Conservation (phyloP, 1,140 invertebrate genomes). For the Globodera ellingtonae region DNA sequence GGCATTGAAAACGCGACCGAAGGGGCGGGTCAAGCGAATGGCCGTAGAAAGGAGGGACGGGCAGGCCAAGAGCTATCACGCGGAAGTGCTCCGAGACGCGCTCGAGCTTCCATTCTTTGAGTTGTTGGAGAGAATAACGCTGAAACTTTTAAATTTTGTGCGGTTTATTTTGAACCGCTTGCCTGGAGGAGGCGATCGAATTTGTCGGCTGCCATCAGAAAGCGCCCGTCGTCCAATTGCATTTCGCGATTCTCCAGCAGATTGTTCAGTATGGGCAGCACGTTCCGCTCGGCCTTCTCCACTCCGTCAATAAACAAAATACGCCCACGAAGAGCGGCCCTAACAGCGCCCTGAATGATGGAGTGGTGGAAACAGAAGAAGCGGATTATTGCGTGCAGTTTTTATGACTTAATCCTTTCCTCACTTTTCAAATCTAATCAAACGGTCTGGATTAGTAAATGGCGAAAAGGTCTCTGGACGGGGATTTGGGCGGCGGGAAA, state of each 20-base stretch:
- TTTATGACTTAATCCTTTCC: too few relatives aligned
- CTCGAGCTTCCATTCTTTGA: constrained; percentile 83
- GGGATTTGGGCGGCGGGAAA: too few relatives aligned
- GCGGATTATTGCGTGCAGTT: too few relatives aligned
- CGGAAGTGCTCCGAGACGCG: constrained; percentile 87
- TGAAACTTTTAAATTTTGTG: constrained; percentile 62
- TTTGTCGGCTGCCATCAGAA: constrained; percentile 81
- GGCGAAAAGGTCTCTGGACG: too few relatives aligned
- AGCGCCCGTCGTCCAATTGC: constrained; percentile 94
- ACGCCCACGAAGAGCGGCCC: constrained; percentile 83
- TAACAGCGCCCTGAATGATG: constrained; percentile 77
- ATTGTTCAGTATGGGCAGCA: constrained; percentile 94
- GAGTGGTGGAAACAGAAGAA: too few relatives aligned
- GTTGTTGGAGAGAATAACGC: constrained; percentile 77
- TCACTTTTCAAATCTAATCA: too few relatives aligned
- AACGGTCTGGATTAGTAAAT: too few relatives aligned
- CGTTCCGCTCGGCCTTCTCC: constrained; percentile 94
- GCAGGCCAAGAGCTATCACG: constrained; percentile 84
- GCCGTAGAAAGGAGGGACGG: constrained; percentile 82
- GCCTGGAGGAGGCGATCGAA: constrained; percentile 86
- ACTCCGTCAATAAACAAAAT: constrained; percentile 92
- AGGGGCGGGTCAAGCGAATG: constrained; percentile 93
- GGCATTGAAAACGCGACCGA: constrained; percentile 88
- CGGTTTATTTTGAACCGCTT: constrained; percentile 1
- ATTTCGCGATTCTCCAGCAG: constrained; percentile 96